Evolutionary conservation across 2,113 vertebrate genomes (phyloP).

Genomic region (Platycercus adscitus): DNA sequence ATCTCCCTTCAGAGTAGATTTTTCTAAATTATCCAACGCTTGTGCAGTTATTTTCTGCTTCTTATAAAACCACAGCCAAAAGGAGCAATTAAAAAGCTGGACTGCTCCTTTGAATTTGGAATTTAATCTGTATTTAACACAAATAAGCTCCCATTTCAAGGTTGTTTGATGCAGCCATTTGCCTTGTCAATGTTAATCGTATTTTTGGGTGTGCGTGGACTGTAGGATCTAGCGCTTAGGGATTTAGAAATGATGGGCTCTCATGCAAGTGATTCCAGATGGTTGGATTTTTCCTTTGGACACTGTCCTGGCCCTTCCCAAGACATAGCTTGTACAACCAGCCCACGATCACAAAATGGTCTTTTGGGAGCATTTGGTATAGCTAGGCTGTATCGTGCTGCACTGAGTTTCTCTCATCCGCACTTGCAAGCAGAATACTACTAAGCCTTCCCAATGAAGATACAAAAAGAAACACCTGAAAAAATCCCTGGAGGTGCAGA

Average conservation of each 20-base stretch:
- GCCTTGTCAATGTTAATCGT: background rate
- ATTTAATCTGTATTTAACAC: background rate
- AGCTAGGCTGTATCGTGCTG: background rate
- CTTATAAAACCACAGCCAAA: slow-evolving; percentile 10
- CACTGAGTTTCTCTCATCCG: background rate
- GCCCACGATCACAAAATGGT: rapidly evolving
- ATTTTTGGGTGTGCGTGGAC: background rate
- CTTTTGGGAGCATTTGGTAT: background rate
- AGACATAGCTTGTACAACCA: background rate
- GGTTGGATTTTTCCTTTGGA: background rate
- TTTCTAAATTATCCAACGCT: slow-evolving; percentile 34
- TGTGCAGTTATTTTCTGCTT: background rate
- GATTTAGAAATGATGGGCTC: background rate
- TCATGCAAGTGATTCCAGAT: slow-evolving; percentile 13
- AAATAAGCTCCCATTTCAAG: background rate
- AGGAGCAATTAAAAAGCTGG: slow-evolving; percentile 4
- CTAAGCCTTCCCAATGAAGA: background rate
- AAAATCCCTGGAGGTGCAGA: background rate
- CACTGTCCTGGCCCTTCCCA: background rate
- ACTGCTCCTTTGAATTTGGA: background rate
- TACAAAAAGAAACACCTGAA: background rate
- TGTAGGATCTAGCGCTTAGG: background rate
- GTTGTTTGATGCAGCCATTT: background rate
- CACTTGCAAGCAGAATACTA: background rate
- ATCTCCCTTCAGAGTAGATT: background rate